Evolutionary conservation across 2,797 vertebrate species (phyloP).

Genomic region (Halcyon leucocephala): DNA sequence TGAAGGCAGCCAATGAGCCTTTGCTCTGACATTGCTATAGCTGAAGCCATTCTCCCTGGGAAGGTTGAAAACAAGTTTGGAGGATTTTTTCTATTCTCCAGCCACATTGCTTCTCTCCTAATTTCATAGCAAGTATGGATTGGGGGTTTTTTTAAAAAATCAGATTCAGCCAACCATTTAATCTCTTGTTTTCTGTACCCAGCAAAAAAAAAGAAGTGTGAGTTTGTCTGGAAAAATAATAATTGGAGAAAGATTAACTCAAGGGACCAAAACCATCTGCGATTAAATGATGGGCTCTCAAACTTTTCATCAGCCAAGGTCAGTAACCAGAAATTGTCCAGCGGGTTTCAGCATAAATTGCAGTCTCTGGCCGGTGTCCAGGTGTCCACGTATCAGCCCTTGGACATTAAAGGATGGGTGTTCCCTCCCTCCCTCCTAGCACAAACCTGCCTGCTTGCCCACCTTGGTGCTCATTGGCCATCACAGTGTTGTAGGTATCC

Average conservation of each 20-base stretch:
- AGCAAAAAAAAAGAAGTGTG: neutral
- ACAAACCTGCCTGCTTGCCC: neutral
- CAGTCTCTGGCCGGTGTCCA: neutral
- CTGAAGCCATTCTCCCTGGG: neutral
- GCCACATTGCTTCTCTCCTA: no score
- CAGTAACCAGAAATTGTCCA: neutral
- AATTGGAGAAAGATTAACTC: neutral
- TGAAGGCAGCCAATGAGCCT: neutral
- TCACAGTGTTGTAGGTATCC: neutral
- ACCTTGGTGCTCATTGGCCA: neutral
- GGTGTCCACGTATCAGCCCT: neutral
- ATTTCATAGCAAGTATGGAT: neutral
- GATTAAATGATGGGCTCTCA: neutral
- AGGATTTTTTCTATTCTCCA: neutral
- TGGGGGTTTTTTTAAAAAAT: neutral
- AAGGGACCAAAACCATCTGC: neutral
- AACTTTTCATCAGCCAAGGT: neutral
- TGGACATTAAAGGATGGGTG: neutral
- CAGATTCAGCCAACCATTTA: neutral
- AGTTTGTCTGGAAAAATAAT: neutral
- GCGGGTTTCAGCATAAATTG: neutral
- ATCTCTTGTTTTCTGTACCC: neutral
- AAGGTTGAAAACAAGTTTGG: constrained; percentile 12
- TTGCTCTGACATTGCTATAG: neutral
- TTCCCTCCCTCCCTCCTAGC: neutral